Percentiles rank a stretch among this genome's conserved stretches.
phyloP scores from a whole-genome alignment of 2,113 vertebrate genomes.

The Pionites leucogaster region DNA sequence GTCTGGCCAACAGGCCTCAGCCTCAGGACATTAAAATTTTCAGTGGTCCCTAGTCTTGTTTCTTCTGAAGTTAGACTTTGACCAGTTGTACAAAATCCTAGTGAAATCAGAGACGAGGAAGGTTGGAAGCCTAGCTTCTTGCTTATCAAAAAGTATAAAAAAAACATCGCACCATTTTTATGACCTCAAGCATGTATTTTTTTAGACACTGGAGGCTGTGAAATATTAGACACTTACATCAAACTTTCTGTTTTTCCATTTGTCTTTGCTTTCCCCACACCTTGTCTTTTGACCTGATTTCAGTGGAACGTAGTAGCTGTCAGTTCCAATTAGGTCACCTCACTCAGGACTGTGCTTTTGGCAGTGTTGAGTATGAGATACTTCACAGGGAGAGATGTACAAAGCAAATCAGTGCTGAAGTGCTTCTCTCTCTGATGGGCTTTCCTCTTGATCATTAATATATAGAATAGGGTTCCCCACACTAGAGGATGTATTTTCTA shows the following conservation, averaged over 20 bases:
- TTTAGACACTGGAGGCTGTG: not conserved
- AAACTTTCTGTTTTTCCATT: conserved; percentile 33
- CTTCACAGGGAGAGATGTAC: not conserved
- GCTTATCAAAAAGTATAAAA: not conserved
- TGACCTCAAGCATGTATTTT: not conserved
- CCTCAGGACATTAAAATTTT: not conserved
- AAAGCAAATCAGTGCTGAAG: not conserved
- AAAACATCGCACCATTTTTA: not conserved
- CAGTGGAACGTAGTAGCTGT: conserved; percentile 41
- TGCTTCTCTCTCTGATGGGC: not conserved
- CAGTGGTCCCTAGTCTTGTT: not conserved
- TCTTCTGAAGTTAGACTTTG: not conserved
- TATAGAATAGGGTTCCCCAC: not conserved
- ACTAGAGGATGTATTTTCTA: not conserved
- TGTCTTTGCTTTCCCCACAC: conserved; percentile 34
- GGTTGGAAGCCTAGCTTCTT: not conserved
- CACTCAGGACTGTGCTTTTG: not conserved
- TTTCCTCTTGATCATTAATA: not conserved
- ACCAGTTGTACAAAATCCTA: not conserved
- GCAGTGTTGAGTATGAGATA: not conserved
- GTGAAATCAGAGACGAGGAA: not conserved
- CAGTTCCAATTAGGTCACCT: conserved; percentile 44
- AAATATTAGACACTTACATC: conserved; percentile 27
- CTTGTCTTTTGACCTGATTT: conserved; percentile 64
- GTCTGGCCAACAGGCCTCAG: not conserved